These are phyloP conservation scores for Pelagia noctiluca DNA, from an alignment of 30 jellyfish, hydroid and myxozoan species.

Conservation along the genomic window DNA sequence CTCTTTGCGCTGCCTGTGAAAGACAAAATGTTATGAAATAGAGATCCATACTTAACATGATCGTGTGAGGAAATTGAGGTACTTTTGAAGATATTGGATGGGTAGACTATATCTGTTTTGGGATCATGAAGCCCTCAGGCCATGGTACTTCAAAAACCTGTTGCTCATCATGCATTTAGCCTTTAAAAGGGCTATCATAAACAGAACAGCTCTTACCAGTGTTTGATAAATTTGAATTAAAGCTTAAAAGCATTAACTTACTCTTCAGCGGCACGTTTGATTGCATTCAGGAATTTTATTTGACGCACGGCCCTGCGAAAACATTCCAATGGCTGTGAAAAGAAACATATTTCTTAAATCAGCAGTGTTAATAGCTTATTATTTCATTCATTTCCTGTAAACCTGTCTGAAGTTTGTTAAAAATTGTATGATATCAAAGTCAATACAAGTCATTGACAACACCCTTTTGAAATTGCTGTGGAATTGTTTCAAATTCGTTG, in stretches of 20 bases:
- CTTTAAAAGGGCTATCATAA: too few species aligned
- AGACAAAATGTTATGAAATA: not conserved
- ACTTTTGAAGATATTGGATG: not conserved
- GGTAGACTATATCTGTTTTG: not conserved
- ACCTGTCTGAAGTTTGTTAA: not conserved
- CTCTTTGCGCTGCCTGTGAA: slow-evolving; percentile 55
- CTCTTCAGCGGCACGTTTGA: slow-evolving; percentile 63
- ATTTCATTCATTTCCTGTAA: not conserved
- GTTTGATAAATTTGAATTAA: not conserved
- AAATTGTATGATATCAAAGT: too few species aligned
- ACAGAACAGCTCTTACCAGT: too few species aligned
- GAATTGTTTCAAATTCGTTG: too few species aligned
- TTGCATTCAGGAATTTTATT: slow-evolving; percentile 53
- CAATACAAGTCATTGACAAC: too few species aligned
- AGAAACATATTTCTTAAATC: not conserved
- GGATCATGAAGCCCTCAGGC: too few species aligned
- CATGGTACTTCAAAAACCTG: too few species aligned
- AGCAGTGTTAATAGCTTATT: not conserved
- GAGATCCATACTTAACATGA: not conserved
- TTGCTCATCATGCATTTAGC: too few species aligned
- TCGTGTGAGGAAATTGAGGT: not conserved
- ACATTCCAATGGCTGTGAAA: slow-evolving; percentile 54
- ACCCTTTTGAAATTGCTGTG: too few species aligned
- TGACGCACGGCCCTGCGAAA: slow-evolving; percentile 60
- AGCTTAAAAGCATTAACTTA: slow-evolving; percentile 9